These are phyloP conservation scores for Catharus minimus DNA, from an alignment of 2,113 vertebrate genomes.

Conservation along the genomic window DNA sequence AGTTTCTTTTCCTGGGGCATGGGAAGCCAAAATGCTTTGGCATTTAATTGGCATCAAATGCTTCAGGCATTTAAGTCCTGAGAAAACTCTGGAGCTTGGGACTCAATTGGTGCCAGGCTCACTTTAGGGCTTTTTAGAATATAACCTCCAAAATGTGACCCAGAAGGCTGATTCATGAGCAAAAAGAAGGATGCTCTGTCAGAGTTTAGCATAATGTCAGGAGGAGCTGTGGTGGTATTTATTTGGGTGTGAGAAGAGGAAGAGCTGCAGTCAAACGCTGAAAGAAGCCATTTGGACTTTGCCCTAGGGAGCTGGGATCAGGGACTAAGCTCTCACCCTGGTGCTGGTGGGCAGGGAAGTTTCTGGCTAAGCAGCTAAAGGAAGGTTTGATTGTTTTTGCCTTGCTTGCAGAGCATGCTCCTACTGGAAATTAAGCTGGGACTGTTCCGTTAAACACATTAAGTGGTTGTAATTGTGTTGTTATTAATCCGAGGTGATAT, in stretches of 20 bases:
- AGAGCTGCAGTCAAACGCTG: not conserved
- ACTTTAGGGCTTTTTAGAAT: not conserved
- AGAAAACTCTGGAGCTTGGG: not conserved
- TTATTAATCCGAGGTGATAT: not conserved
- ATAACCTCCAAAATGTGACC: not conserved
- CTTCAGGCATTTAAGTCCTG: not conserved
- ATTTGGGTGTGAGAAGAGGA: not conserved
- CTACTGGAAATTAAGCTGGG: not conserved
- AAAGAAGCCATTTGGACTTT: accelerated
- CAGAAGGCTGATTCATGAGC: not conserved
- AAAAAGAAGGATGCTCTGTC: not conserved
- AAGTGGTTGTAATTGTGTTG: slow-evolving; percentile 3
- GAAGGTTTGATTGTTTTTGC: not conserved
- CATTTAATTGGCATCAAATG: not conserved
- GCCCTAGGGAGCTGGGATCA: not conserved
- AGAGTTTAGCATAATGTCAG: not conserved
- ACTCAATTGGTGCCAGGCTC: not conserved
- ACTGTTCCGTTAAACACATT: not conserved
- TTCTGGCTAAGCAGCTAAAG: not conserved
- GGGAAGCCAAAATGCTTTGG: not conserved
- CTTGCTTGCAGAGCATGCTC: not conserved
- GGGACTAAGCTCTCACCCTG: not conserved
- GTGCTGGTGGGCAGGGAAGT: not conserved
- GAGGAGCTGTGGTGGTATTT: not conserved
- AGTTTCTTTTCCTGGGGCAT: not conserved